Evolutionary conservation across 2,797 vertebrate species (phyloP).

Genomic region (Xiphorhynchus erythropygius): DNA sequence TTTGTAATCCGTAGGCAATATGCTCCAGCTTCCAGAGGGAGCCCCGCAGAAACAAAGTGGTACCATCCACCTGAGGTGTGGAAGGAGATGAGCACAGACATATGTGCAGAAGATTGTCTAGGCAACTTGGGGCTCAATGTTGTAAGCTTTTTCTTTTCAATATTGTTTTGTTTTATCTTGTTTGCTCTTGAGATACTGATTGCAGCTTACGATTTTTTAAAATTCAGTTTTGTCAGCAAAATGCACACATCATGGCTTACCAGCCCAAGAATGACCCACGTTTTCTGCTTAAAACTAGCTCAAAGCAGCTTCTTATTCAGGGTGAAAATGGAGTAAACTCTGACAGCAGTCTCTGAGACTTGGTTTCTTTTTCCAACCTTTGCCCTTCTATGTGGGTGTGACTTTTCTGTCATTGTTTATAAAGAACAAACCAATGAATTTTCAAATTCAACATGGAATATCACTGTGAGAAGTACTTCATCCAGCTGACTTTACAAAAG

Average conservation of each 20-base stretch:
- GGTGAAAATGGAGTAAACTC: background rate
- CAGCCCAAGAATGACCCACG: background rate
- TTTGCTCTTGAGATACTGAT: background rate
- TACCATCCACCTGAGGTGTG: background rate
- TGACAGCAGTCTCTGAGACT: background rate
- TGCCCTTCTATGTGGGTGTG: background rate
- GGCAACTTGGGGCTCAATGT: background rate
- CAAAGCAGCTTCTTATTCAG: background rate
- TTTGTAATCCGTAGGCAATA: fast-evolving
- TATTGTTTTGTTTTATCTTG: background rate
- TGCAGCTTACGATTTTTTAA: background rate
- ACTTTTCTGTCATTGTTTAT: background rate
- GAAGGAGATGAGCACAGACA: background rate
- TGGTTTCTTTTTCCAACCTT: background rate
- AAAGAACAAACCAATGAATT: background rate
- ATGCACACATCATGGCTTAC: background rate
- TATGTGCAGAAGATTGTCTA: background rate
- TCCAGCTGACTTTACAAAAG: background rate
- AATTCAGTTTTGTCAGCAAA: background rate
- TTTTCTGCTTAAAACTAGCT: background rate
- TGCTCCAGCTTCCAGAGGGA: background rate
- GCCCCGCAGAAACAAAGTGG: fast-evolving
- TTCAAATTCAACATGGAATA: background rate
- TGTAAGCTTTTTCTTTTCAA: background rate
- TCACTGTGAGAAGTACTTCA: background rate